Base-by-base conservation (phyloP, 2,888 invertebrate genomes). In the Prenolepis imparis region DNA sequence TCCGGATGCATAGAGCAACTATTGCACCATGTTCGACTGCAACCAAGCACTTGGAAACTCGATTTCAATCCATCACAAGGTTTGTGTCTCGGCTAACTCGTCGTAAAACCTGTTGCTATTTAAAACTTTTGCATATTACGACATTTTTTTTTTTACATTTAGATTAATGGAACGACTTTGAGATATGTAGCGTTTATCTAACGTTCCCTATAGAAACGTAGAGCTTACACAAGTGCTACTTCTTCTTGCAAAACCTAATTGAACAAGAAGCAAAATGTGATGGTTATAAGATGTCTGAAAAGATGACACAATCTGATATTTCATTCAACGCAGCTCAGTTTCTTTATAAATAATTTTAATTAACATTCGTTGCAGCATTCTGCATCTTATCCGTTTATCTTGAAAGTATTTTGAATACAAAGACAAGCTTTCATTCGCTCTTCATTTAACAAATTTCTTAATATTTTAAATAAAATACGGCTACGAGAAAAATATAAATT, bases 51-150 rank as follows among this genome's bases (percentile, higher is more conserved):
- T 84, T 74, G 83, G 74, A 81, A 86, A 61, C 68, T 44, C 61
- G 48, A 21, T 63, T 52, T 21, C 61, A 66, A 41, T 78, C 82
- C 70, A 86, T 87, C 84, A 63, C 52, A 67, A 32, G 90, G 90
- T 90, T 90, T 61, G 90, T 87, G 87, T 90, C 90, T 57, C 28
- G 21, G 68, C 90, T 90, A 86, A 83, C 9, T 28, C n/a, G 70
- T 66, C 80, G 67, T 52, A 55, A 81, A 55, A 90, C 88, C 87
- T 87, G 88, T 90, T 90, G 86, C 90, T 66, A 36, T 12, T 82
- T 73, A 61, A 63, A 68, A 44, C 63, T 84, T 85, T 85, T 82
- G 36, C 66, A 48, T 11, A 36, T 63, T 21, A 48, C 0, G 1
- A n/a, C 0, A n/a, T 61, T 24, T 21, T 63, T 66, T n/a, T 55